Conservation (phyloP, 2,888 invertebrate species). For the Rhagonycha fulva region DNA sequence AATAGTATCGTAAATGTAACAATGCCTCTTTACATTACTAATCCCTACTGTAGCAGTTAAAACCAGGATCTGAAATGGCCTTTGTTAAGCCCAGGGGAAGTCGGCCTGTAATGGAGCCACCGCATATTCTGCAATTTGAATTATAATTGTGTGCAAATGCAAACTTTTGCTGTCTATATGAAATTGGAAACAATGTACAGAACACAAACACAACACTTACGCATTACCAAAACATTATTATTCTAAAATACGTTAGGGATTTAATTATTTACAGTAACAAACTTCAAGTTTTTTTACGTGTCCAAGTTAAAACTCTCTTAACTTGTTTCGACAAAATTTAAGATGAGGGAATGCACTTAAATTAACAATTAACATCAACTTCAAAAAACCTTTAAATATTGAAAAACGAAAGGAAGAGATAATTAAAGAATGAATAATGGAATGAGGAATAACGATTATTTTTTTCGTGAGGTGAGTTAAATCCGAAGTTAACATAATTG, state of each 20-base stretch:
- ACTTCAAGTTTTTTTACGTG: not conserved
- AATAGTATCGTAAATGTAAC: conserved; percentile 41
- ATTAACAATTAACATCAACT: not conserved
- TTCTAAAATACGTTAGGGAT: not conserved
- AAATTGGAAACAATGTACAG: conserved; percentile 39
- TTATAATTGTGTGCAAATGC: conserved; percentile 46
- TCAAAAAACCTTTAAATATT: not conserved
- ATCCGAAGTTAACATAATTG: not conserved
- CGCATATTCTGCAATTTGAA: conserved; percentile 45
- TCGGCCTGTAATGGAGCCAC: conserved; percentile 43
- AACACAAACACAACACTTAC: conserved; percentile 31
- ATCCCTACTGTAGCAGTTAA: conserved; percentile 43
- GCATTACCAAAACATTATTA: conserved; percentile 20
- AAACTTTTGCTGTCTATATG: conserved; percentile 42
- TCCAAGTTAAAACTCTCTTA: not conserved
- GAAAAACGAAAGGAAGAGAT: not conserved
- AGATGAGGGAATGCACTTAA: not conserved
- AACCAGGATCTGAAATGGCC: conserved; percentile 44
- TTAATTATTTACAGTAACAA: not conserved
- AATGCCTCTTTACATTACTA: conserved; percentile 45
- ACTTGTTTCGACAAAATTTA: not conserved
- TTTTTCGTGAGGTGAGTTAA: not conserved
- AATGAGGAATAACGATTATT: not conserved
- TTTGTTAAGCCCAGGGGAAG: conserved; percentile 44
- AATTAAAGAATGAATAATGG: not conserved